These are phyloP conservation scores for Asteroscopus sphinx DNA, from an alignment of 2,888 invertebrate genomes.

Conservation along the genomic window DNA sequence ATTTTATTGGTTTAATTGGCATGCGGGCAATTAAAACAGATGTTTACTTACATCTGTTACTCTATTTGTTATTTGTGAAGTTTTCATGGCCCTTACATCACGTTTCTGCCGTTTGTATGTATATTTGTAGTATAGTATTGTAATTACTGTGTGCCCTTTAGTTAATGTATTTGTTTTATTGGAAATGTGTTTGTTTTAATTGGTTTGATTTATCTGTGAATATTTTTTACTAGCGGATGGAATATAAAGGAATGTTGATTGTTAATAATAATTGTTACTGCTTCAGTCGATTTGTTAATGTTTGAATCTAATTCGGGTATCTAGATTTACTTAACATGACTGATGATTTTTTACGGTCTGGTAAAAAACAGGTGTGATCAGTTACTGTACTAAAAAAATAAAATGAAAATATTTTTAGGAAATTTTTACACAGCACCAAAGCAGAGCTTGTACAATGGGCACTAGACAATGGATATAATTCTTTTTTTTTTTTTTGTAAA, in stretches of 20 bases:
- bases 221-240: not conserved
- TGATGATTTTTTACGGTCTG: too few species aligned
- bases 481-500: too few species aligned
- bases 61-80: constrained; percentile 49
- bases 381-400: too few species aligned
- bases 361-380: too few species aligned
- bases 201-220: not conserved
- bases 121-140: constrained; percentile 4
- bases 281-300: too few species aligned
- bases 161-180: constrained; percentile 21
- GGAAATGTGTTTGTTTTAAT: constrained; percentile 4
- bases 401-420: too few species aligned
- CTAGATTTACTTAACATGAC: too few species aligned
- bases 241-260: not conserved
- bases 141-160: constrained; percentile 54
- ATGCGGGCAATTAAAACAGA: constrained; percentile 47
- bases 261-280: too few species aligned
- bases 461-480: too few species aligned
- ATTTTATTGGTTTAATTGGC: constrained; percentile 8
- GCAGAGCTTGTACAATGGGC: too few species aligned
- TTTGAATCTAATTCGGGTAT: too few species aligned
- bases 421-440: too few species aligned
- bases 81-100: constrained; percentile 56
- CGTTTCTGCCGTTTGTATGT: constrained; percentile 55
- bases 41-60: constrained; percentile 13